Base-by-base conservation (phyloP, 1,140 invertebrate genomes). In the Meloidogyne chitwoodi region DNA sequence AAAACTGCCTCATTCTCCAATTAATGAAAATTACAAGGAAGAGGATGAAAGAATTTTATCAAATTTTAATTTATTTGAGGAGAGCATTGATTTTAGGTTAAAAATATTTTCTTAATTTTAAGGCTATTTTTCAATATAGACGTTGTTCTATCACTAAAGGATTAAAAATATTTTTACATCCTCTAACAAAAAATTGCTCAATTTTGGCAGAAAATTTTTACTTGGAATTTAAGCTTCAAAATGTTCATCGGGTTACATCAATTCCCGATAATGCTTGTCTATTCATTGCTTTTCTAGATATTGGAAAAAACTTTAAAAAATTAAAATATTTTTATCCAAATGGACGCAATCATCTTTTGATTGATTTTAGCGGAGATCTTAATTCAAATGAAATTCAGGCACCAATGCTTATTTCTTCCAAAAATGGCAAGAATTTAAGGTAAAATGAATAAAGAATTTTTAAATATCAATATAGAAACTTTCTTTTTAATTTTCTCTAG, bases 131-230 rank as follows among this genome's bases (percentile, higher is more conserved):
- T n/a, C n/a, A 48, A 65, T 84, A 29, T 31, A 85, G 84, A 12
- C 83, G 80, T 0, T 85, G 84, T 67, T 85, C 84, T 14, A 84
- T 85, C 16, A 62, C 82, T 16, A 31, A 56, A 14, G 26, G 41
- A 14, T 74, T 66, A 31, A 48, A 24, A 26, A 0, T 62, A 24
- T 61, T 26, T 62, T 22, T 64, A 61, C 29, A 29, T 12, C 8
- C 65, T 34, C 8, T 67, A 8, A 5, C 29, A 34, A 31, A 24
- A 16, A 67, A 67, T 19, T 11, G 77, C 1, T 22, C 75, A 38
- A 26, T 22, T 11, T 67, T 76, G 27, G 77, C 65, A 11, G 24
- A 22, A 16, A 26, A 16, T n/a, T 63, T 79, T 24, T 76, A 75
- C 38, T 24, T 76, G 16, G 66, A 84, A 34, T 38, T 81, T 34